Conservation (phyloP, 2,888 invertebrate species). For the Nephrotoma flavescens region DNA sequence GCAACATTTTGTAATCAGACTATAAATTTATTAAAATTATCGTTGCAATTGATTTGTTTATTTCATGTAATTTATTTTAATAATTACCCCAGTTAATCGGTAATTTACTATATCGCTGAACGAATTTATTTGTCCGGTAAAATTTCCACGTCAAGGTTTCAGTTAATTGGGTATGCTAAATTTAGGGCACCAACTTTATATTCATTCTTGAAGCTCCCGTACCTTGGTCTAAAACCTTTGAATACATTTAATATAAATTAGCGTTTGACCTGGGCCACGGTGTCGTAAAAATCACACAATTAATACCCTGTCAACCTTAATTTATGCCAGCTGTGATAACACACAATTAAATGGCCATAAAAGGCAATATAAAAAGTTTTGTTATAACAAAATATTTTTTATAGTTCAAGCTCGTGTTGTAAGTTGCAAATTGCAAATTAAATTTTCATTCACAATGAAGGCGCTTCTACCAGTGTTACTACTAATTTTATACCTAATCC, state of each 20-base stretch:
- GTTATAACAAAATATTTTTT: background rate
- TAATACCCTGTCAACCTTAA: background rate
- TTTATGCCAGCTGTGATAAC: background rate
- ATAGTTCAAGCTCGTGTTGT: background rate
- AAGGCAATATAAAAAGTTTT: background rate
- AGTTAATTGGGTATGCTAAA: background rate
- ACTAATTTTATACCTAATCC: background rate
- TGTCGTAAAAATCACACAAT: background rate
- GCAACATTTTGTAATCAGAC: background rate
- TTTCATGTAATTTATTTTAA: background rate
- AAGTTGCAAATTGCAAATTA: background rate
- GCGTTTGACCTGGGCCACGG: background rate
- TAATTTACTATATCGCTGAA: background rate
- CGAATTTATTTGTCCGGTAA: background rate
- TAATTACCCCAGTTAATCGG: background rate
- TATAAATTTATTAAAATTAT: background rate
- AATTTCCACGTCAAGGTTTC: background rate
- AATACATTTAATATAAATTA: too few relatives aligned
- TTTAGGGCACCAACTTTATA: background rate
- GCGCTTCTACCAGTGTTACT: background rate
- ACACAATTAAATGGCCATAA: background rate
- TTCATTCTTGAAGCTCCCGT: too few relatives aligned
- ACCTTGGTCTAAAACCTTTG: too few relatives aligned
- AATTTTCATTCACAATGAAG: background rate
- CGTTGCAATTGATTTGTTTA: background rate